Evolutionary conservation across 2,888 invertebrate species (phyloP), one percentile per base, ranked within the genome.

Genomic region (Conomelus anceps): DNA sequence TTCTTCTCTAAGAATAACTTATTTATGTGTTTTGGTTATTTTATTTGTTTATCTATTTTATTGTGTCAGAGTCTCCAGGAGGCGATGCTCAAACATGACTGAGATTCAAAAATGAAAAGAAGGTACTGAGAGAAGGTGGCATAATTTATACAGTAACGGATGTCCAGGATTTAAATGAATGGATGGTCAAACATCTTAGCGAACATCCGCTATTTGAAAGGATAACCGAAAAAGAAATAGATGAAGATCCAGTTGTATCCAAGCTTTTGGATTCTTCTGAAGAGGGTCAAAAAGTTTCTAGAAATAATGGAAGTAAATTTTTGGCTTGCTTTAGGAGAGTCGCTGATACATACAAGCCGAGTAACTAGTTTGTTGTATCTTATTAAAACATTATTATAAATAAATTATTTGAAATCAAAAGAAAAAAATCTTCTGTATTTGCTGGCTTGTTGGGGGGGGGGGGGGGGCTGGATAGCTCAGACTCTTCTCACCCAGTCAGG

Each of bases 71-170:
- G n/a, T n/a, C n/a, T n/a, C n/a, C n/a, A n/a, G n/a, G n/a, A n/a
- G n/a, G n/a, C n/a, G n/a, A n/a, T n/a, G n/a, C n/a, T n/a, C n/a
- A n/a, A n/a, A n/a, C n/a, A n/a, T n/a, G n/a, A n/a, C n/a, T n/a
- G n/a, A n/a, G n/a, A n/a, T n/a, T n/a, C n/a, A n/a, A n/a, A n/a
- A n/a, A n/a, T n/a, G n/a, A n/a, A n/a, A n/a, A n/a, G n/a, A n/a
- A n/a, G n/a, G n/a, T n/a, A n/a, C n/a, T n/a, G n/a, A n/a, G n/a
- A n/a, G n/a, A n/a, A n/a, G n/a, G n/a, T n/a, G 98, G 97, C 11
- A 94, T 97, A 91, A 96, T 99, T 4, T 99, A 99, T 93, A 99
- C 99, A 34, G 96, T 99, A 91, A 99, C 99, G 9, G 99, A 99
- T 95, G 99, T 99, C 0, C 96, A 98, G 93, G 99, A 99, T 93